Evolutionary conservation across 92 coral and sea anemone species (phyloP).

Genomic region (Palythoa heliodiscus): DNA sequence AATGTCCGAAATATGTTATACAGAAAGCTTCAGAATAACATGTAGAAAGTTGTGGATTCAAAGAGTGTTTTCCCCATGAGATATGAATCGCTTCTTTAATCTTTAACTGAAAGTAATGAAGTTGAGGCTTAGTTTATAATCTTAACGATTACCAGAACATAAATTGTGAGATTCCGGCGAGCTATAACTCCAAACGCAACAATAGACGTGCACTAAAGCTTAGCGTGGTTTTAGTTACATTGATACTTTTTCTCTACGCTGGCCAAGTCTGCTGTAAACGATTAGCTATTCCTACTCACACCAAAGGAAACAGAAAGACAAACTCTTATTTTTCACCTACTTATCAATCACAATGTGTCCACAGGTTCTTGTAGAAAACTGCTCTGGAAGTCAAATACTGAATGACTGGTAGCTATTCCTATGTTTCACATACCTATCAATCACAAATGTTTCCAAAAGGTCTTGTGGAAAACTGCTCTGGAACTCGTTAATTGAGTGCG

Average conservation of each 20-base stretch:
- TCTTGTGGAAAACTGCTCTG: constrained; percentile 61
- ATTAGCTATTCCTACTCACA: no score
- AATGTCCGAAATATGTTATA: no score
- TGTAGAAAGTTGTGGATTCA: no score
- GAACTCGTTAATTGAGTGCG: constrained; percentile 85
- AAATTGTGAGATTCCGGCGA: no score
- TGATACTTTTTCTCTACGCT: neutral
- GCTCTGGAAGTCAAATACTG: neutral
- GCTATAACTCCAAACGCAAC: neutral
- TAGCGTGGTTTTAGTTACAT: neutral
- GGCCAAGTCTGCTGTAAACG: no score
- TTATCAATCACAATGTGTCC: neutral
- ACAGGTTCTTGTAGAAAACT: neutral
- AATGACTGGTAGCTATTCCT: neutral
- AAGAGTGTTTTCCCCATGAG: no score
- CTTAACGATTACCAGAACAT: no score
- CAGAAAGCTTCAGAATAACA: no score
- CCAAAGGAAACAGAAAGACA: no score
- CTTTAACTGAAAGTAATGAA: no score
- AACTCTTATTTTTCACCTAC: neutral
- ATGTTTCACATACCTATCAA: constrained; percentile 72
- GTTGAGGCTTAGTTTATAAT: no score
- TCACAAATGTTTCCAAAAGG: constrained; percentile 56
- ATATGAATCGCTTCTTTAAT: no score
- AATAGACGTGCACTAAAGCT: neutral